These are phyloP conservation scores for Peromyscus eremicus DNA, from an alignment of 2,797 vertebrate genomes.

Conservation along the genomic window DNA sequence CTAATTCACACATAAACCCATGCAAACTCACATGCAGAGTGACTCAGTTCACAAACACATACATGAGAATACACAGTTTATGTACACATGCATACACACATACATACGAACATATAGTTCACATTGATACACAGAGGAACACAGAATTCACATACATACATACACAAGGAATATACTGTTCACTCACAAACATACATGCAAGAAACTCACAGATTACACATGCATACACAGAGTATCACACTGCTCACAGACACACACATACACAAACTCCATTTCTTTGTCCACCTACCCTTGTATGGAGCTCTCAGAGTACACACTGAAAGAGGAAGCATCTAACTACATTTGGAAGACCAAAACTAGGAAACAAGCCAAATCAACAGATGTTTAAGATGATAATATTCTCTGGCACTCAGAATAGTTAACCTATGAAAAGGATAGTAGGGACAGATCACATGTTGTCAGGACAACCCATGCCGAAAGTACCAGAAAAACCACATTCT, in stretches of 20 bases:
- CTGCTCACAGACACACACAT: neutral
- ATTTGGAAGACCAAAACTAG: conserved; percentile 78
- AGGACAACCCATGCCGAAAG: conserved; percentile 34
- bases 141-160: neutral
- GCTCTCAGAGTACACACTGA: conserved; percentile 89
- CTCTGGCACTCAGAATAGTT: conserved; percentile 86
- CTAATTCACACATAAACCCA: neutral
- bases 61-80: neutral
- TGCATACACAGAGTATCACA: neutral
- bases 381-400: neutral
- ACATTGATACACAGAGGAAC: neutral
- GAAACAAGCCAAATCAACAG: conserved; percentile 67
- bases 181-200: neutral
- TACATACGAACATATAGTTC: neutral
- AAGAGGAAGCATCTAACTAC: conserved; percentile 48
- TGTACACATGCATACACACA: neutral
- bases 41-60: neutral
- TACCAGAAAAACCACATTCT: neutral
- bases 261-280: conserved; percentile 21
- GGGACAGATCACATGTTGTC: conserved; percentile 80
- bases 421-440: conserved; percentile 80
- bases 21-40: neutral
- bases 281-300: conserved; percentile 85
- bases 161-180: neutral
- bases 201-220: neutral